A percentile compares a stretch with the other conserved stretches of the same genome.
phyloP scores from a whole-genome alignment of 2,888 invertebrate species.

The Idaea biselata region DNA sequence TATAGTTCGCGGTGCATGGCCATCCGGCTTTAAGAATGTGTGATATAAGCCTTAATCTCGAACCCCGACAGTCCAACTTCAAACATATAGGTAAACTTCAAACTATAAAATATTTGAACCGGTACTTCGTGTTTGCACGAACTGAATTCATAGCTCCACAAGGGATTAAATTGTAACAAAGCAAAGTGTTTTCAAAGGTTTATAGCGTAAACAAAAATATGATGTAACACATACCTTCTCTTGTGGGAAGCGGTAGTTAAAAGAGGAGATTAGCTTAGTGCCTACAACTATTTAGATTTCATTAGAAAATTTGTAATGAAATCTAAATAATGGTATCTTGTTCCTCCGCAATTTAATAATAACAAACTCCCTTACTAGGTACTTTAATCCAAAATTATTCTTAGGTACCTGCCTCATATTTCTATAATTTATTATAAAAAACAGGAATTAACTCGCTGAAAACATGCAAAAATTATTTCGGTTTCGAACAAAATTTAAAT shows the following conservation, averaged over 20 bases:
- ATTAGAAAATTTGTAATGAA: too few relatives aligned
- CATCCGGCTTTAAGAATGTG: neutral
- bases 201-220: slow-evolving; percentile 1
- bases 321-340: too few relatives aligned
- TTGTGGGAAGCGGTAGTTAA: neutral
- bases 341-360: too few relatives aligned
- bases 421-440: neutral
- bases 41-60: neutral
- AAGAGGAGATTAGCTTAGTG: neutral
- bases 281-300: too few relatives aligned
- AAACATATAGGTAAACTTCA: slow-evolving; percentile 8
- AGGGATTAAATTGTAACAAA: neutral
- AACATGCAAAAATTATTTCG: neutral
- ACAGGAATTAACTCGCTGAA: neutral
- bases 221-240: neutral
- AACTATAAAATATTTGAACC: slow-evolving; percentile 20
- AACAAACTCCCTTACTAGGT: too few relatives aligned
- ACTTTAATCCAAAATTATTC: too few relatives aligned
- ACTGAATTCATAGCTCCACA: neutral
- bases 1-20: too few relatives aligned
- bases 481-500: neutral
- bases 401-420: too few relatives aligned
- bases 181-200: neutral
- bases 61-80: neutral
- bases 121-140: slow-evolving; percentile 7